phyloP scores from a whole-genome alignment of 1,140 invertebrate species.

The Ganaspis sp. region DNA sequence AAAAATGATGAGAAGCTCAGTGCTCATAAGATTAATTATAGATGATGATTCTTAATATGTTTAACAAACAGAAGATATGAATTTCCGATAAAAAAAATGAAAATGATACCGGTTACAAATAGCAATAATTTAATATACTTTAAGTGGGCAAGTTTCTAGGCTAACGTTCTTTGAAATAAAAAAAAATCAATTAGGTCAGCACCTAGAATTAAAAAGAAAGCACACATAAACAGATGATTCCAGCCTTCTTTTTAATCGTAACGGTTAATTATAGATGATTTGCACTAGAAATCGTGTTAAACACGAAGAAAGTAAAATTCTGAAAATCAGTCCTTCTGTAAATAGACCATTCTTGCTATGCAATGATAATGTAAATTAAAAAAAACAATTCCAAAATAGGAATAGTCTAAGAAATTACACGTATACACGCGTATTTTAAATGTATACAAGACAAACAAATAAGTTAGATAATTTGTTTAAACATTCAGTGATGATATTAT shows the following conservation, averaged over 20 bases:
- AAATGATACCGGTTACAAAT: constrained; percentile 3
- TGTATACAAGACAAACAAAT: neutral
- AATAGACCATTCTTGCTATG: constrained; percentile 23
- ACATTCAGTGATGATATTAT: neutral
- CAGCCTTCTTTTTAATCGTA: constrained; percentile 22
- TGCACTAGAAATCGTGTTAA: neutral
- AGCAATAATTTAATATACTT: constrained; percentile 13
- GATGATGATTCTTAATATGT: neutral
- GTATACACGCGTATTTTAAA: neutral
- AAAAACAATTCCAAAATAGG: neutral
- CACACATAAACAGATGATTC: neutral
- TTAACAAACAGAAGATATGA: constrained; percentile 1
- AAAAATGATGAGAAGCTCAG: neutral
- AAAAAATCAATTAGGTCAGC: neutral
- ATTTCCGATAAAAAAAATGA: neutral
- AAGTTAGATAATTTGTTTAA: neutral
- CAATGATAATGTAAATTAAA: constrained; percentile 8
- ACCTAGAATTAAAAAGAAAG: neutral
- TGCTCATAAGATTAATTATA: neutral
- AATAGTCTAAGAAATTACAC: constrained; percentile 11
- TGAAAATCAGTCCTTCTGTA: constrained; percentile 12
- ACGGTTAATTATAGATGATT: neutral
- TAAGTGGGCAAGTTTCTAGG: constrained; percentile 3
- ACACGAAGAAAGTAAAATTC: constrained; percentile 15
- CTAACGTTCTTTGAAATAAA: constrained; percentile 12